A percentile compares a stretch with the other conserved stretches of the same genome.
Evolutionary conservation across 1,140 invertebrate genomes (phyloP).

Genomic region (Magallana gigas): DNA sequence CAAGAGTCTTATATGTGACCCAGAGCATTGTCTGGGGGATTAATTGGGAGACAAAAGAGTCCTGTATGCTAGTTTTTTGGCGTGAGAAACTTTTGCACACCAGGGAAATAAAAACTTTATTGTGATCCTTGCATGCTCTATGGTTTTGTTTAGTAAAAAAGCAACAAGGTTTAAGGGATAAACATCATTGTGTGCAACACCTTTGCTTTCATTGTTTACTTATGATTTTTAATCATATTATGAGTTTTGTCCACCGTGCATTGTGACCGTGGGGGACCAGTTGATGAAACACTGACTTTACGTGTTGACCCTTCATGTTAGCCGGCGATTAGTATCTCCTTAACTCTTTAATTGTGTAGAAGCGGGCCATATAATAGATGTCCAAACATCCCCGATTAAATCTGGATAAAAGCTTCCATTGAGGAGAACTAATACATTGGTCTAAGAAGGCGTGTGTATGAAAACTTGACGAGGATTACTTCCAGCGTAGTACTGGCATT

Average conservation of each 20-base stretch:
- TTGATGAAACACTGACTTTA: not conserved
- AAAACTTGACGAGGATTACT: not conserved
- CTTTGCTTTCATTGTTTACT: no score
- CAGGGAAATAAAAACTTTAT: no score
- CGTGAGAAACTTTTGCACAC: no score
- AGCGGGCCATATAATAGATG: not conserved
- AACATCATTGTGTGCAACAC: no score
- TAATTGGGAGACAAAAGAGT: no score
- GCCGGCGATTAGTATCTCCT: slow-evolving; percentile 3
- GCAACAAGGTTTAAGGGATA: no score
- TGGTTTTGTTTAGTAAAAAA: no score
- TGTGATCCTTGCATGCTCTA: no score
- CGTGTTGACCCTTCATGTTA: not conserved
- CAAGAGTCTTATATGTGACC: no score
- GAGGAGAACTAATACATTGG: not conserved
- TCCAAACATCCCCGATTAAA: slow-evolving; percentile 14
- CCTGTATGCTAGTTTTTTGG: no score
- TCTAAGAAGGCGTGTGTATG: not conserved
- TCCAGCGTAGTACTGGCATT: not conserved
- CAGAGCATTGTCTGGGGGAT: no score
- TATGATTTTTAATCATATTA: not conserved
- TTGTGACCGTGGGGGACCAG: not conserved
- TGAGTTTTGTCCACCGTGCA: slow-evolving; percentile 1
- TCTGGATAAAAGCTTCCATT: not conserved
- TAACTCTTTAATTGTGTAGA: not conserved